Conservation (phyloP, 1,140 invertebrate species). For the Caenorhabditis inopinata region DNA sequence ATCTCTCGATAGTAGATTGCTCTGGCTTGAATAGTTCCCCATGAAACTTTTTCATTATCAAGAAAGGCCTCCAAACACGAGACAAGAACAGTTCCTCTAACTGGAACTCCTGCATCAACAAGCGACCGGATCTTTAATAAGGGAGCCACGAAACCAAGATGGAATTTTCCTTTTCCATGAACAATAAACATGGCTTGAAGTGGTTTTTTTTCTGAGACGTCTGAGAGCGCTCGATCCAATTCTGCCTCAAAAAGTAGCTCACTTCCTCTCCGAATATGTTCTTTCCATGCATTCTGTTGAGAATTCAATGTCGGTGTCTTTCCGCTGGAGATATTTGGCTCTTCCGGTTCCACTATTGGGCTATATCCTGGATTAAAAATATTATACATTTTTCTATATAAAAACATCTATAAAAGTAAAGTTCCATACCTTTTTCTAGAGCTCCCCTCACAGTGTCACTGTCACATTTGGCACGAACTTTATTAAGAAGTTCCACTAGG, state of each 20-base stretch:
- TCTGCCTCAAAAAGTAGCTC: background rate
- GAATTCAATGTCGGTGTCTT: background rate
- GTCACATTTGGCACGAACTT: slow-evolving; percentile 53
- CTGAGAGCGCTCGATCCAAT: background rate
- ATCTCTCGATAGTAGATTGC: slow-evolving; percentile 88
- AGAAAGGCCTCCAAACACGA: slow-evolving; percentile 97
- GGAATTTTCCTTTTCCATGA: slow-evolving; percentile 58
- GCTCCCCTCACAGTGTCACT: slow-evolving; percentile 53
- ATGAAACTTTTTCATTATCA: slow-evolving; percentile 97
- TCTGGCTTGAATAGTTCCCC: slow-evolving; percentile 83
- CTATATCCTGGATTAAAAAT: no score
- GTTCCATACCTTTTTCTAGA: slow-evolving; percentile 44
- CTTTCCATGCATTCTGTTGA: background rate
- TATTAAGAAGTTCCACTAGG: slow-evolving; percentile 54
- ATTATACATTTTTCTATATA: no score
- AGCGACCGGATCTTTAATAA: slow-evolving; percentile 46
- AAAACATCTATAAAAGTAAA: no score
- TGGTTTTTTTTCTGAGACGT: background rate
- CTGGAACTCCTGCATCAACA: background rate
- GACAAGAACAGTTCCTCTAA: slow-evolving; percentile 75
- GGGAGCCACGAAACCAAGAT: slow-evolving; percentile 55
- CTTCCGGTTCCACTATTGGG: no score
- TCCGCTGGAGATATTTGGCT: background rate
- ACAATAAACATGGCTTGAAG: slow-evolving; percentile 53
- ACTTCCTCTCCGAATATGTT: background rate